Evolutionary conservation across 2,888 invertebrate genomes (phyloP).

Genomic region (Venusia cambrica): DNA sequence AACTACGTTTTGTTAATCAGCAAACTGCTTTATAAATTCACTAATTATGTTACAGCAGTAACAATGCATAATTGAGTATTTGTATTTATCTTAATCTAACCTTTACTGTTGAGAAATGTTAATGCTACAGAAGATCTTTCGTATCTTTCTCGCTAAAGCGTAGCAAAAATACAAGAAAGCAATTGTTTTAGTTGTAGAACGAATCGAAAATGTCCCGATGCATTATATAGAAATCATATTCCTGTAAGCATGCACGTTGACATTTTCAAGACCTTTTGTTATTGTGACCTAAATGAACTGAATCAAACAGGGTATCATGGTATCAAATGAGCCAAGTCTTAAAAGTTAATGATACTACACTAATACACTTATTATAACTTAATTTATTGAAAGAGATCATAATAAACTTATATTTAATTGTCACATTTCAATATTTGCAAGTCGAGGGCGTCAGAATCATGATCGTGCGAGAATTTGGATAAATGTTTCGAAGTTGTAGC

Average conservation of each 20-base stretch:
- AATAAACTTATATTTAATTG: conserved; percentile 75
- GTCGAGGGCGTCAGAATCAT: conserved; percentile 8
- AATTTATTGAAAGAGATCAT: conserved; percentile 79
- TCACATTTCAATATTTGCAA: conserved; percentile 62
- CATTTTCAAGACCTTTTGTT: conserved; percentile 46
- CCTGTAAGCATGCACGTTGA: conserved; percentile 37
- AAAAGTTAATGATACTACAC: conserved; percentile 25
- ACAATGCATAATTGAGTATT: conserved; percentile 69
- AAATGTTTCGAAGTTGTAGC: conserved; percentile 16
- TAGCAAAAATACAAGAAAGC: conserved; percentile 38
- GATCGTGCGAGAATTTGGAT: conserved; percentile 14
- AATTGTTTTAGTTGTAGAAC: conserved; percentile 33
- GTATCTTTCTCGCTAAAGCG: conserved; percentile 39
- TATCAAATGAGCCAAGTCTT: conserved; percentile 30
- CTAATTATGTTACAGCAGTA: conserved; percentile 43
- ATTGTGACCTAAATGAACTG: conserved; percentile 45
- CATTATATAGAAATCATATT: conserved; percentile 60
- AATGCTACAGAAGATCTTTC: conserved; percentile 27
- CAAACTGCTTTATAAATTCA: conserved; percentile 26
- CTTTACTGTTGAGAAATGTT: conserved; percentile 21
- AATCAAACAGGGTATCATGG: conserved; percentile 23
- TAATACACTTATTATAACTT: conserved; percentile 61
- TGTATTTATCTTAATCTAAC: conserved; percentile 64
- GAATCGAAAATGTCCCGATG: conserved; percentile 51
- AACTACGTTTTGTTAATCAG: conserved; percentile 37